These are phyloP conservation scores for Candoia aspera DNA, from an alignment of 2,113 vertebrate species.

Conservation along the genomic window DNA sequence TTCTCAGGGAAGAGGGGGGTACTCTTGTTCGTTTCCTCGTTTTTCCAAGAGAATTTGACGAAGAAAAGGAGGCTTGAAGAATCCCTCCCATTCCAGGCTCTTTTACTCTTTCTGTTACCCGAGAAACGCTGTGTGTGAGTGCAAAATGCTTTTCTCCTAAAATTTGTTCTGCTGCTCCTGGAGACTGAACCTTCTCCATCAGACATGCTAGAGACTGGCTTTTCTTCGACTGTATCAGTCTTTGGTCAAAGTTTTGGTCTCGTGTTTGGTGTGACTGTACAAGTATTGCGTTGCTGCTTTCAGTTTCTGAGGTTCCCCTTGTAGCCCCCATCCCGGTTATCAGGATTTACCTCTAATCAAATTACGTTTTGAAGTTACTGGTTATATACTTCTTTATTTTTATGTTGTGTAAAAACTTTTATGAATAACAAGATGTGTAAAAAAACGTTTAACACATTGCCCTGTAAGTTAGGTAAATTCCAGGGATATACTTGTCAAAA, in stretches of 20 bases:
- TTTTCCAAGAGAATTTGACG: no score
- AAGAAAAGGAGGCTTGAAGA: not conserved
- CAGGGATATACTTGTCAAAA: not conserved
- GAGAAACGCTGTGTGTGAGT: not conserved
- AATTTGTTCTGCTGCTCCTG: not conserved
- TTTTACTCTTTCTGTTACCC: rapidly evolving
- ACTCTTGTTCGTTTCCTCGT: no score
- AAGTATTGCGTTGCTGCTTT: not conserved
- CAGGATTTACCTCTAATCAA: not conserved
- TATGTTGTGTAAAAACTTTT: not conserved
- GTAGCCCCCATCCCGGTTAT: not conserved
- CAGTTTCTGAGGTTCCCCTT: not conserved
- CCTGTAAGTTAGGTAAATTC: not conserved
- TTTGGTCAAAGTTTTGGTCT: not conserved
- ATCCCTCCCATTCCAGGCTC: rapidly evolving
- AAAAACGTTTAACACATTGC: not conserved
- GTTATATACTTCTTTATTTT: not conserved
- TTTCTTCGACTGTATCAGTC: not conserved
- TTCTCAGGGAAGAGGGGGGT: not conserved
- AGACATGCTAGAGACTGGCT: not conserved
- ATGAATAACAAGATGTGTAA: not conserved
- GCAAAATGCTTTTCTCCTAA: not conserved
- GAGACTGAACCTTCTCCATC: not conserved
- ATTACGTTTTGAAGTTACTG: not conserved
- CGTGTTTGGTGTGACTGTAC: not conserved